Evolutionary conservation across 1,140 invertebrate genomes (phyloP), one percentile per base, ranked within the genome.

Genomic region (Ostrea edulis): DNA sequence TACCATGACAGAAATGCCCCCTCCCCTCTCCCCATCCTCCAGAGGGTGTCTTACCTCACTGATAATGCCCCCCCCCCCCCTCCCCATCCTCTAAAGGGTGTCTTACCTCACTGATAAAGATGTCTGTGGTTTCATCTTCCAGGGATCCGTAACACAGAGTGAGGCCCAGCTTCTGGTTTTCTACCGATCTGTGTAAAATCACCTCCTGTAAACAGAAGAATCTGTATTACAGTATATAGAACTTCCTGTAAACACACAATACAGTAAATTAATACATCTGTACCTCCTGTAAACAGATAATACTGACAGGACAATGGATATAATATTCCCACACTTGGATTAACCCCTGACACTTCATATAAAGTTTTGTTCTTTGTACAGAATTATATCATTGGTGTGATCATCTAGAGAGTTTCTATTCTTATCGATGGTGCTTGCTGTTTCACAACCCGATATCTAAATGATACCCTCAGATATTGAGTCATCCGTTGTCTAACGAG

Each of bases 111-210:
- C 96, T 96, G 86, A 97, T 96, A 92, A 97, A 97, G 84, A 97
- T 96, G 93, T 97, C 95, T 11, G 95, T 96, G 90, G 95, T 95
- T 89, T 93, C 95, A 90, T 96, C 95, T 87, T 96, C 96, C 52
- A 95, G 95, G 11, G 94, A 96, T 90, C 96, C 97, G 91, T 97
- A 97, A 93, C 96, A 97, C 52, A 97, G 95, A 9, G 96, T 97
- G 53, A 97, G 93, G 12, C 97, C 97, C 2, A 97, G 93, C 90
- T 97, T 96, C 92, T 97, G 96, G 77, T 96, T 95, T 87, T 95
- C 96, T 0, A 91, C 90, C 44, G 93, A 94, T 81, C 96, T 95
- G 91, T 96, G 96, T 82, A 97, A 94, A 53, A 96, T 96, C 82
- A 97, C 96, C 95, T 97, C 97, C 97, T 97, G 95, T 29, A 95